phyloP scores from a whole-genome alignment of 2,888 invertebrate species.

The Spilarctia lutea region DNA sequence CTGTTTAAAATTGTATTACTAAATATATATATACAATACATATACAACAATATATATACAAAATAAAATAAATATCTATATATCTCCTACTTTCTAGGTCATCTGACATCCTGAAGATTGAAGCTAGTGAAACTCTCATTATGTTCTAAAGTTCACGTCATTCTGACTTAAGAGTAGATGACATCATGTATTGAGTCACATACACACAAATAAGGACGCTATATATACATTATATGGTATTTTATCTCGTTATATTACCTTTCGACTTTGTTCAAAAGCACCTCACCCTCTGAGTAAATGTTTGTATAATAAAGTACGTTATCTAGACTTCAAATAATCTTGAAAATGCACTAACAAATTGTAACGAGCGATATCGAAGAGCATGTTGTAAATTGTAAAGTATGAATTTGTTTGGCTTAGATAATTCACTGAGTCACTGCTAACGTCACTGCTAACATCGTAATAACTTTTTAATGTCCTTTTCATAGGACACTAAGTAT shows the following conservation, averaged over 20 bases:
- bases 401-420: background rate
- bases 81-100: background rate
- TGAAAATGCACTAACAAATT: background rate
- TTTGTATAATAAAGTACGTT: background rate
- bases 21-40: too few species aligned
- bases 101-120: background rate
- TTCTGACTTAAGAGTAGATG: constrained; percentile 60
- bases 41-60: too few species aligned
- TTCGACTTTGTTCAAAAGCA: constrained; percentile 74
- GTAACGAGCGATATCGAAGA: background rate
- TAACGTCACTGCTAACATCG: background rate
- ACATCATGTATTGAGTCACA: constrained; percentile 72
- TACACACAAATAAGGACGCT: background rate
- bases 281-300: background rate
- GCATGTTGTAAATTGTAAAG: background rate
- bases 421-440: background rate
- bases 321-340: constrained; percentile 3
- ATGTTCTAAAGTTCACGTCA: constrained; percentile 51
- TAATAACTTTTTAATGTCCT: background rate
- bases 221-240: constrained; percentile 35
- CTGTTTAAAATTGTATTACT: background rate
- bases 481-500: background rate
- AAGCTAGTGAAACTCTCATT: constrained; percentile 53
- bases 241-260: constrained; percentile 50
- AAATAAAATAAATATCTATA: too few species aligned